Percentiles rank a stretch among this genome's conserved stretches.
These are phyloP conservation scores for Erethizon dorsatum DNA, from an alignment of 2,797 vertebrate species.

Conservation along the genomic window DNA sequence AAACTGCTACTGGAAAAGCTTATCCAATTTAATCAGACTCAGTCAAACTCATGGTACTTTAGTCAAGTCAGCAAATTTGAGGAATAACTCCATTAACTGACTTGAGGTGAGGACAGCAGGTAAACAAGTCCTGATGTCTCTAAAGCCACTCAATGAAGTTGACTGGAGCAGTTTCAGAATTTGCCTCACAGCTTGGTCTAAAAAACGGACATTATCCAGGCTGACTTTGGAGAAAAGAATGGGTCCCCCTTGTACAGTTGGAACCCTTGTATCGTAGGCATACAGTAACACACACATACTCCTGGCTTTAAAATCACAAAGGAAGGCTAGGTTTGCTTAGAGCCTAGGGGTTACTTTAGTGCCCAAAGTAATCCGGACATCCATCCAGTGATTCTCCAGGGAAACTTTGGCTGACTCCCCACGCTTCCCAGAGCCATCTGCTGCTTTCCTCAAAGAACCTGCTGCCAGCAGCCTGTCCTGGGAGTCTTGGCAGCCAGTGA, in stretches of 20 bases:
- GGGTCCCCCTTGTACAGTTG: background rate
- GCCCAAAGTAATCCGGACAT: slow-evolving; percentile 61
- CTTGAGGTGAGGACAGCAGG: background rate
- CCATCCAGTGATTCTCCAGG: slow-evolving; percentile 72
- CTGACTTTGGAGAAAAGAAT: slow-evolving; percentile 21
- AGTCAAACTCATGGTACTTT: background rate
- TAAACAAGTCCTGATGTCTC: background rate
- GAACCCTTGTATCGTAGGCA: background rate
- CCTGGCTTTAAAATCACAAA: background rate
- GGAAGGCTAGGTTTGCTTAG: background rate
- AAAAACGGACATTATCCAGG: background rate
- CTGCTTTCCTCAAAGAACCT: slow-evolving; percentile 72
- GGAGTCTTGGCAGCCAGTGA: slow-evolving; percentile 53
- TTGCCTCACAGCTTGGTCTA: background rate
- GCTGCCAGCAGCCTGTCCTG: slow-evolving; percentile 77
- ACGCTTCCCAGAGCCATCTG: slow-evolving; percentile 73
- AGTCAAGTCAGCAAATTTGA: slow-evolving; percentile 6
- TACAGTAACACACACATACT: background rate
- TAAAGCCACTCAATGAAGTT: background rate
- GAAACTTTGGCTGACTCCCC: slow-evolving; percentile 77
- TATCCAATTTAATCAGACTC: background rate
- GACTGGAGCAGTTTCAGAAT: background rate
- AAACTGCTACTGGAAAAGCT: slow-evolving; percentile 4
- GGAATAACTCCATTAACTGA: background rate
- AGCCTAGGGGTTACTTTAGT: background rate